Base-by-base conservation (phyloP, 2,113 vertebrate species). In the Irena cyanogastra region DNA sequence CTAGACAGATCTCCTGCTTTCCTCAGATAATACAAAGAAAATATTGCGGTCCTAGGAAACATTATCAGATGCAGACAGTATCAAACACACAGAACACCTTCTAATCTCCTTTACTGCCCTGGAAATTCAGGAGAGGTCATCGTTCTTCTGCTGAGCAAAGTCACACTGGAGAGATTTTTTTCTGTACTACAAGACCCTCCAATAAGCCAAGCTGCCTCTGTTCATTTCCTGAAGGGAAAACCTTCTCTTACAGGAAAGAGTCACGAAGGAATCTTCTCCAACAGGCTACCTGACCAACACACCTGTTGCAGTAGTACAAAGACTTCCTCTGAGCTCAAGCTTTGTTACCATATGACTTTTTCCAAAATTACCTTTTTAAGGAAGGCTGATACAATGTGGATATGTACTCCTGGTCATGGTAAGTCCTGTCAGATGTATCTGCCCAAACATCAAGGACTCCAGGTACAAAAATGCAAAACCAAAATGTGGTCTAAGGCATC, bases 41-140 rank as follows among this genome's bases (percentile, higher is more conserved):
- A 82, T 69, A 85, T n/a, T 68, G 28, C 37, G 20, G 27, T 83
- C 44, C 74, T 95, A 64, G 65, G 75, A 94, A 95, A 79, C 65
- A 68, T 47, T 90, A 94, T 82, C 89, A 94, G 89, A 89, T 92
- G 80, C 69, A 95, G 83, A 89, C 83, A 70, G 60, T 39, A 74
- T 86, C 94, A 90, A 77, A 92, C 31, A 90, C 63, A 70, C 22
- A 75, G 64, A 91, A 90, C 53, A 84, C 41, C 47, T 59, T 72
- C 75, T 92, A 49, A 87, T 81, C 79, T 93, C 33, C 49, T 81
- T 75, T 78, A 41, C 37, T 91, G 72, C 41, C 52, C 41, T 84
- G 81, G 53, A 89, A 81, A 83, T 63, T 37, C 64, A 57, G 70
- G 31, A 71, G 60, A 90, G 53, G 60, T 52, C 78, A 69, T 79